Conservation (phyloP, 2,113 vertebrate genomes). For the Panthera uncia region DNA sequence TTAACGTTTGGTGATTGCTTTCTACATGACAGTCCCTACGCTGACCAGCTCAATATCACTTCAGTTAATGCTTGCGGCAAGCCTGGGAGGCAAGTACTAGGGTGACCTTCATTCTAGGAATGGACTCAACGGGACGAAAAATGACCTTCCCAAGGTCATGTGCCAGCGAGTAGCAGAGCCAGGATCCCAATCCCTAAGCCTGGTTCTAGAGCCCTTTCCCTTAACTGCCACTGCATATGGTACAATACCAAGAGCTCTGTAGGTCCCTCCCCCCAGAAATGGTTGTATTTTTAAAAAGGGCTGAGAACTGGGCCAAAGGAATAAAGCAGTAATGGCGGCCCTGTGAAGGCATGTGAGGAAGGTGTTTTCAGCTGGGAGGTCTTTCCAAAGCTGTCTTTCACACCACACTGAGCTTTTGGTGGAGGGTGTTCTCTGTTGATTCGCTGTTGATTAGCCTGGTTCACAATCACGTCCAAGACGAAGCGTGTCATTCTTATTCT, state of each 20-base stretch:
- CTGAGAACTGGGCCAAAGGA: neutral
- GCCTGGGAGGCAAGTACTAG: neutral
- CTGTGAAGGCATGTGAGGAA: neutral
- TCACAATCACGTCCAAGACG: neutral
- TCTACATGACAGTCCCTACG: neutral
- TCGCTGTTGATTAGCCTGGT: neutral
- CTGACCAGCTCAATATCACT: neutral
- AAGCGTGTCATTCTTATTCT: neutral
- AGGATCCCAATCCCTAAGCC: neutral
- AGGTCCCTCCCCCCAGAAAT: neutral
- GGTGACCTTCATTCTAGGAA: neutral
- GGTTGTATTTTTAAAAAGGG: neutral
- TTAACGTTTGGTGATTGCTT: neutral
- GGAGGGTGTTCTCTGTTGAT: neutral
- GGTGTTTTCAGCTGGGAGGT: neutral
- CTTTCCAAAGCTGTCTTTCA: neutral
- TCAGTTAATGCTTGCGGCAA: neutral
- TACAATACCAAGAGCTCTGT: neutral
- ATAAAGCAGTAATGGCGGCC: neutral
- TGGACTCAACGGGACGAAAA: neutral
- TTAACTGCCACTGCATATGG: fast-evolving
- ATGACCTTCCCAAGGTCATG: neutral
- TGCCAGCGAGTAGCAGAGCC: neutral
- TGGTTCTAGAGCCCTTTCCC: neutral
- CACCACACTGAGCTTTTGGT: too few relatives aligned